phyloP scores from a whole-genome alignment of 2,113 vertebrate species.

The Cricetomys ansorgei region DNA sequence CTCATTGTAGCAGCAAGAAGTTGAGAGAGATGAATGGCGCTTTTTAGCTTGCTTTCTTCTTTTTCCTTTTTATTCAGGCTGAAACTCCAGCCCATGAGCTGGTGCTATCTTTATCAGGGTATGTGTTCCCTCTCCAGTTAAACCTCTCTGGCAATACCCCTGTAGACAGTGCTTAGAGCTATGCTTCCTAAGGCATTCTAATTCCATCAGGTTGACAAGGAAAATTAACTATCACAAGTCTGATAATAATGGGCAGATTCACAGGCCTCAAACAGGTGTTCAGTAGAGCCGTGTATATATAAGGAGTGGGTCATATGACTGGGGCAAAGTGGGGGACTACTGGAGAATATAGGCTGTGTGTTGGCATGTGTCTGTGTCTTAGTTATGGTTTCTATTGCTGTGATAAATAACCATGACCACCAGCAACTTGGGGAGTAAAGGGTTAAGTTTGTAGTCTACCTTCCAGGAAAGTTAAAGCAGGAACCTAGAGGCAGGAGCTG shows the following conservation, averaged over 20 bases:
- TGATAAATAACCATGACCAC: not conserved
- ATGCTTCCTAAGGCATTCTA: not conserved
- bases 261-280: not conserved
- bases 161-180: not conserved
- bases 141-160: not conserved
- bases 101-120: not conserved
- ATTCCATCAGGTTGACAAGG: not conserved
- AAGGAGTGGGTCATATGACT: accelerated
- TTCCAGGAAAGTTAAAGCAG: not conserved
- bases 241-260: not conserved
- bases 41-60: not conserved
- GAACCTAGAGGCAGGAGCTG: not conserved
- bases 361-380: not conserved
- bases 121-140: not conserved
- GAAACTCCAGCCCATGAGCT: too few relatives aligned
- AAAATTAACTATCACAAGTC: not conserved
- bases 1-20: not conserved
- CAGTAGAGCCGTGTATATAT: not conserved
- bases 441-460: not conserved
- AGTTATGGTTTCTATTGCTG: not conserved
- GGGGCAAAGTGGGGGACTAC: not conserved
- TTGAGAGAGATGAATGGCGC: not conserved
- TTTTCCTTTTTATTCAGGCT: not conserved
- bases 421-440: not conserved
- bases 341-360: not conserved